phyloP scores from a whole-genome alignment of 2,797 vertebrate genomes.

The Thalassophryne amazonica region DNA sequence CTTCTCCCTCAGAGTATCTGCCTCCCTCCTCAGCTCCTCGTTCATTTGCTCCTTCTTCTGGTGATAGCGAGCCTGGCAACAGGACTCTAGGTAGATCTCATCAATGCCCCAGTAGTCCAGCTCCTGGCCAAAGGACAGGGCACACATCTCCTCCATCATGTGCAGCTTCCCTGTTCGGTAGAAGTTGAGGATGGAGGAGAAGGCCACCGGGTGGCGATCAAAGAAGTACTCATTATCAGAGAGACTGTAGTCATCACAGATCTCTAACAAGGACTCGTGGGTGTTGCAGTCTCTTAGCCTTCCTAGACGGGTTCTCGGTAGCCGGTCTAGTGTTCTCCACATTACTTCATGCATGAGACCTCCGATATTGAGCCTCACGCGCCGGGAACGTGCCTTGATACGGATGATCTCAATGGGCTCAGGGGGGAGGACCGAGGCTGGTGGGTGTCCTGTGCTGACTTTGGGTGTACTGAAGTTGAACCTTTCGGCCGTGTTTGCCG shows the following conservation, averaged over 20 bases:
- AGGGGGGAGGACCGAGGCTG: slow-evolving; percentile 83
- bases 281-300: slow-evolving; percentile 95
- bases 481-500: slow-evolving; percentile 85
- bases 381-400: slow-evolving; percentile 87
- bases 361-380: slow-evolving; percentile 93
- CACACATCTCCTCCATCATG: slow-evolving; percentile 99
- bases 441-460: slow-evolving; percentile 68
- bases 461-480: slow-evolving; percentile 74
- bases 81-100: slow-evolving; percentile 98
- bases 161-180: slow-evolving; percentile 98
- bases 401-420: slow-evolving; percentile 95
- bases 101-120: slow-evolving; percentile 99
- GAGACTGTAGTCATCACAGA: slow-evolving; percentile 96
- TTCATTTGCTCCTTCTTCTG: slow-evolving; percentile 99
- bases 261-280: slow-evolving; percentile 92
- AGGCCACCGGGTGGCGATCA: slow-evolving; percentile 94
- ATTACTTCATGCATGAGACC: slow-evolving; percentile 95
- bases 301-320: slow-evolving; percentile 92
- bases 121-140: slow-evolving; percentile 96
- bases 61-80: slow-evolving; percentile 96
- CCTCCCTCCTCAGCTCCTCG: slow-evolving; percentile 93
- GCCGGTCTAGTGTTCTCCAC: slow-evolving; percentile 94
- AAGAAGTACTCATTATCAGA: slow-evolving; percentile 96
- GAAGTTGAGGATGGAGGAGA: slow-evolving; percentile 98
- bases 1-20: slow-evolving; percentile 88